Conservation (phyloP, 2,888 invertebrate species). For the Synanthedon formicaeformis region DNA sequence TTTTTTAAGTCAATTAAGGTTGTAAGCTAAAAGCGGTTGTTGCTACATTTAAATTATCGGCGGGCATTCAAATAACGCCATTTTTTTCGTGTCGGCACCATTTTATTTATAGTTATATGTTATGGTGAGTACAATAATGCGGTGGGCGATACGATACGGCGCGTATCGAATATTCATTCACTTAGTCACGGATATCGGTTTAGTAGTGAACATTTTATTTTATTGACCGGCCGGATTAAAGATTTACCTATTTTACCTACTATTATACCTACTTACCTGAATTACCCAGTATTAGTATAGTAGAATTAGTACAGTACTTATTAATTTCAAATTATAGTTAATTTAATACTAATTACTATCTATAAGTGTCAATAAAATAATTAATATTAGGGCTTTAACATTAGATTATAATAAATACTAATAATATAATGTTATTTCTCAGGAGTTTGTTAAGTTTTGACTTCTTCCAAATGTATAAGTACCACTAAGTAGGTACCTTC, state of each 20-base stretch:
- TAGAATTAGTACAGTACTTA: too few species aligned
- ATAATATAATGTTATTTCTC: too few species aligned
- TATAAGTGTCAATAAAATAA: too few species aligned
- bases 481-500: too few species aligned
- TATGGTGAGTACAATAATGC: slow-evolving; percentile 47
- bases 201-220: slow-evolving; percentile 24
- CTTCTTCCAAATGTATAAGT: too few species aligned
- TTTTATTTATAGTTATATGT: slow-evolving; percentile 64
- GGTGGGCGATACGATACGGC: slow-evolving; percentile 23
- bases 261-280: too few species aligned
- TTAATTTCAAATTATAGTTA: too few species aligned
- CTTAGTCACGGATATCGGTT: slow-evolving; percentile 36
- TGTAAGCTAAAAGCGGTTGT: slow-evolving; percentile 71
- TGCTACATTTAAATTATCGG: slow-evolving; percentile 72
- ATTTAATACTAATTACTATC: too few species aligned
- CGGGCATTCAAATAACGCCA: slow-evolving; percentile 70
- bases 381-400: too few species aligned
- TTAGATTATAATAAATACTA: too few species aligned
- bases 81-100: slow-evolving; percentile 69
- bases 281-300: too few species aligned
- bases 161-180: slow-evolving; percentile 38
- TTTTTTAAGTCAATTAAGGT: slow-evolving; percentile 71
- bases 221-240: slow-evolving; percentile 14
- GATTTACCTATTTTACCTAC: not conserved
- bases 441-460: too few species aligned